These are phyloP conservation scores for Brachylomia viminalis DNA, from an alignment of 2,888 invertebrate species.

Conservation along the genomic window DNA sequence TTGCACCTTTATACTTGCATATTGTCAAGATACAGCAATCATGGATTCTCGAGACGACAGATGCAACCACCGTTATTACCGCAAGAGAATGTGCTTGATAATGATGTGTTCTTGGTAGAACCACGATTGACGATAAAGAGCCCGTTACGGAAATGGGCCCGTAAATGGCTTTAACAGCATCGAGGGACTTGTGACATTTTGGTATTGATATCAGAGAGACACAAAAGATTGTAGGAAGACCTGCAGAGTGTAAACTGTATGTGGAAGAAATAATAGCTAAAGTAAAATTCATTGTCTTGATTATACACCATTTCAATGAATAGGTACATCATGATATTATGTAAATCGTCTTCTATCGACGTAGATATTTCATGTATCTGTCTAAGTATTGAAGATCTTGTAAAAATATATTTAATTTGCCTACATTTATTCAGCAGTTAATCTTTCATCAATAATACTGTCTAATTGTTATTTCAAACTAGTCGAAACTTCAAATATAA, in stretches of 20 bases:
- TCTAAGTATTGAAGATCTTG: neutral
- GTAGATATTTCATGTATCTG: no score
- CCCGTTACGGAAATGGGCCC: constrained; percentile 43
- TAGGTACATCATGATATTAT: no score
- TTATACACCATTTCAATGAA: neutral
- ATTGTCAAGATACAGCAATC: constrained; percentile 32
- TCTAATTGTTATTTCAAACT: neutral
- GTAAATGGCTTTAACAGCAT: constrained; percentile 32
- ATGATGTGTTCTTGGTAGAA: constrained; percentile 58
- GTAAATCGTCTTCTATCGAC: no score
- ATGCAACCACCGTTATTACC: constrained; percentile 54
- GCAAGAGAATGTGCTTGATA: constrained; percentile 52
- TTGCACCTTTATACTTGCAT: constrained; percentile 32
- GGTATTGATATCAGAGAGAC: neutral
- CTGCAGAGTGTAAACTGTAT: neutral
- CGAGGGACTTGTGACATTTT: neutral
- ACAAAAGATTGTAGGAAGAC: neutral
- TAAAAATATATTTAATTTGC: neutral
- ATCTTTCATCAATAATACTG: neutral
- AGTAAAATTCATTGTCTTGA: neutral
- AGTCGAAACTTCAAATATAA: neutral
- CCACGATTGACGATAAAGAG: constrained; percentile 53
- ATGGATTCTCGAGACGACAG: constrained; percentile 40
- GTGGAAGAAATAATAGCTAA: neutral
- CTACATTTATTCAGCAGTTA: neutral